Conservation (phyloP, 2,797 vertebrate genomes). For the Loriculus beryllinus region DNA sequence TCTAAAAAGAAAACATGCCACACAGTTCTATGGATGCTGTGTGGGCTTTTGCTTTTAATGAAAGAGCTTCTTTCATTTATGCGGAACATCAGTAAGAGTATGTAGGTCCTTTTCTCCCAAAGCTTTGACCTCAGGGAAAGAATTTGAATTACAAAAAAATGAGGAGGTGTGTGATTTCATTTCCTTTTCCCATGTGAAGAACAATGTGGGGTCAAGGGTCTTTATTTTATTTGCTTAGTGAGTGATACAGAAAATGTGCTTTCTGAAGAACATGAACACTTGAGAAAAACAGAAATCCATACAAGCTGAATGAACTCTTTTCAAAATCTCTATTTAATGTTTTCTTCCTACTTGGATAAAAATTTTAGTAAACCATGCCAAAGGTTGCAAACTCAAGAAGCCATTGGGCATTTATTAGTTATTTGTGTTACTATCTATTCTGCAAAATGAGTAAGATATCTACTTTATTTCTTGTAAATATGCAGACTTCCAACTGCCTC, state of each 20-base stretch:
- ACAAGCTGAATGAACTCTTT: background rate
- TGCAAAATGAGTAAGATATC: background rate
- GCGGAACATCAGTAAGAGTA: background rate
- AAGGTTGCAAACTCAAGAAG: background rate
- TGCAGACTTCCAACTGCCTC: background rate
- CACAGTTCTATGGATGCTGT: background rate
- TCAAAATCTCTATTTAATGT: background rate
- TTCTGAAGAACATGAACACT: background rate
- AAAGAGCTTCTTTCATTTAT: background rate
- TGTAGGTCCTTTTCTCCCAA: background rate
- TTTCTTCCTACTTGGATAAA: background rate
- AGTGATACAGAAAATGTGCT: background rate
- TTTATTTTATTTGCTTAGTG: constrained; percentile 34
- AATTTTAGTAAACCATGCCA: background rate
- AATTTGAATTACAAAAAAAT: constrained; percentile 24
- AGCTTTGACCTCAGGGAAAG: background rate
- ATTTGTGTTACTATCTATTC: background rate
- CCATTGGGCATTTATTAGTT: background rate
- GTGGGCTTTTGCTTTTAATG: background rate
- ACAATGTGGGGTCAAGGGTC: background rate
- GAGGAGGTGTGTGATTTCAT: constrained; percentile 35
- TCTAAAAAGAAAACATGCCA: background rate
- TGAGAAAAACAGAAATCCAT: background rate
- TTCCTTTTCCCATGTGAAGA: constrained; percentile 23
- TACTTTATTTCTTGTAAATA: constrained; percentile 15